These are phyloP conservation scores for Julus scanicus DNA, from an alignment of 2,888 invertebrate species.

Conservation along the genomic window DNA sequence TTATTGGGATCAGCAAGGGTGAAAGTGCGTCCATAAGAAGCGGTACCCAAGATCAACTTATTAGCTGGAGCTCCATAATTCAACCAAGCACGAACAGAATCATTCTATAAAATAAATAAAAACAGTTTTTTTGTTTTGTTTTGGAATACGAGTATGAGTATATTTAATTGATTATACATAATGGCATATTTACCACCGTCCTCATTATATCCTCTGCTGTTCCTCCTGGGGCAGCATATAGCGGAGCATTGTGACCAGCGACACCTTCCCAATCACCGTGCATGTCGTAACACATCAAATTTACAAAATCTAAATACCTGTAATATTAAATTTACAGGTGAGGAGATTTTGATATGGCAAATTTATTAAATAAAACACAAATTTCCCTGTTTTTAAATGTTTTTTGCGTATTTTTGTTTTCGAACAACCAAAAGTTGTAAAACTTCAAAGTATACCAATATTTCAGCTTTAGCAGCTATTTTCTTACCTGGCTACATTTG, in stretches of 20 bases:
- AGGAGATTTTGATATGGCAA: no score
- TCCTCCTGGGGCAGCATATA: conserved; percentile 59
- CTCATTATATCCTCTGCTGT: not conserved
- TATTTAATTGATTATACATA: not conserved
- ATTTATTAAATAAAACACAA: no score
- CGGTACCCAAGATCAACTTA: conserved; percentile 57
- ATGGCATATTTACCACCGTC: conserved; percentile 4
- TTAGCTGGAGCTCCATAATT: conserved; percentile 54
- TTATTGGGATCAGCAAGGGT: conserved; percentile 53
- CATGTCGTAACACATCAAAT: conserved; percentile 65
- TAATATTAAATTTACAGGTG: not conserved
- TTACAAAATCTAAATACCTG: conserved; percentile 64
- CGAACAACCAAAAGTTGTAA: no score
- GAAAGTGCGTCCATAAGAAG: conserved; percentile 56
- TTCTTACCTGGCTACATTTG: conserved; percentile 70
- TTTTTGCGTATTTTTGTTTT: not conserved
- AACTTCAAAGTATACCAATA: no score
- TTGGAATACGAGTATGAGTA: not conserved
- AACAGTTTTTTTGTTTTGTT: not conserved
- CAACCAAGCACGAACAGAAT: conserved; percentile 52
- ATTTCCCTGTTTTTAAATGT: not conserved
- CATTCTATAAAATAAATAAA: not conserved
- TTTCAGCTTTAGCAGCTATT: not conserved
- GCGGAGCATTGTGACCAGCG: conserved; percentile 63
- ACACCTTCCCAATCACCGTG: conserved; percentile 63